Evolutionary conservation across 2,113 vertebrate species (phyloP).

Genomic region (Rhinoderma darwinii): DNA sequence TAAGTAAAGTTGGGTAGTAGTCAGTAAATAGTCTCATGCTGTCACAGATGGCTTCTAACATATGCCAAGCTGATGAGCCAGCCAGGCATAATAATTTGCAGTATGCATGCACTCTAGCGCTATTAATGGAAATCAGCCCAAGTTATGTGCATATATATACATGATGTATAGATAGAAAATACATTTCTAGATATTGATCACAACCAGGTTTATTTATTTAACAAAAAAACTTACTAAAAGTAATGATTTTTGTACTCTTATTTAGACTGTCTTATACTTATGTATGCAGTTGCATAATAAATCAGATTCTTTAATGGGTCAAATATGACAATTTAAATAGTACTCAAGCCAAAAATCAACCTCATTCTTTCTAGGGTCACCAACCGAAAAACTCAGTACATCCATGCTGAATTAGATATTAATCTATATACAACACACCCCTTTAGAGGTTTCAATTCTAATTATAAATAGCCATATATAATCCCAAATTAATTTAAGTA

Average conservation of each 20-base stretch:
- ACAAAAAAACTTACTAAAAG: background rate
- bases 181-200: background rate
- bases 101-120: background rate
- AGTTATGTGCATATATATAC: slow-evolving; percentile 13
- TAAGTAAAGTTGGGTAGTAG: background rate
- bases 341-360: too few species aligned
- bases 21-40: slow-evolving; percentile 9
- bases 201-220: background rate
- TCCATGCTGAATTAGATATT: too few species aligned
- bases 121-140: slow-evolving; percentile 5
- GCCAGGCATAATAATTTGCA: background rate
- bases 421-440: too few species aligned
- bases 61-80: slow-evolving; percentile 7
- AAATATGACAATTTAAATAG: too few species aligned
- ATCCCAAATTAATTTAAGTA: too few species aligned
- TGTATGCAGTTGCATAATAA: too few species aligned
- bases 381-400: too few species aligned
- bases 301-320: too few species aligned
- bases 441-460: too few species aligned
- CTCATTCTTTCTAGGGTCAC: too few species aligned
- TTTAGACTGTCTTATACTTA: too few species aligned
- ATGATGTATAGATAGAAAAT: background rate
- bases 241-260: background rate
- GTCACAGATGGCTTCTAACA: slow-evolving; percentile 11
- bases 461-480: too few species aligned